These are phyloP conservation scores for Hirtodrosophila trivittata DNA, from an alignment of 2,888 invertebrate genomes.

Conservation along the genomic window DNA sequence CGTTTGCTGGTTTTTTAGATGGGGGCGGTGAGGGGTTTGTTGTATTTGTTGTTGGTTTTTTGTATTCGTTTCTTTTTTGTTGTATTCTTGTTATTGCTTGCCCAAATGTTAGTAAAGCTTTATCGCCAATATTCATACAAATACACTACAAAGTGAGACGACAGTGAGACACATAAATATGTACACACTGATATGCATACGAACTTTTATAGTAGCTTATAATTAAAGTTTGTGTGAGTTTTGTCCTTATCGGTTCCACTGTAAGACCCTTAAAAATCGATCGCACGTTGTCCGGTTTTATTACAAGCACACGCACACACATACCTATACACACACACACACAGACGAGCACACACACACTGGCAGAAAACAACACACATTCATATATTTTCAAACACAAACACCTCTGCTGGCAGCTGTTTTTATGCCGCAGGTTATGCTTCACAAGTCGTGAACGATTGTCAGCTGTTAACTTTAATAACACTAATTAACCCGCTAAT, in stretches of 20 bases:
- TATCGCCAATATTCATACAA: too few species aligned
- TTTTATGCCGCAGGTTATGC: conserved; percentile 54
- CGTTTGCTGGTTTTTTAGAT: neutral
- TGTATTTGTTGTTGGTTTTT: neutral
- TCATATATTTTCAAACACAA: conserved; percentile 24
- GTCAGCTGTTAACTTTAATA: conserved; percentile 41
- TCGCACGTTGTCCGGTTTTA: conserved; percentile 59
- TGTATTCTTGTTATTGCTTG: conserved; percentile 2
- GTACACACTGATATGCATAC: neutral
- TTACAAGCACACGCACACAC: conserved; percentile 44
- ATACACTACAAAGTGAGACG: too few species aligned
- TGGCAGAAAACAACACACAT: conserved; percentile 4
- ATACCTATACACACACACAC: conserved; percentile 9
- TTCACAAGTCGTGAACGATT: conserved; percentile 25
- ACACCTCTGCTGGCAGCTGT: conserved; percentile 49
- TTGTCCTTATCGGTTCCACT: conserved; percentile 25
- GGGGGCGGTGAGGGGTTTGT: too few species aligned
- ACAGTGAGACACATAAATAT: too few species aligned
- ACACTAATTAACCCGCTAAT: conserved; percentile 5
- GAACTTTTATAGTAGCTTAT: neutral
- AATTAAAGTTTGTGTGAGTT: neutral
- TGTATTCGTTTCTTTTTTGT: conserved; percentile 3
- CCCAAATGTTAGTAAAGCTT: too few species aligned
- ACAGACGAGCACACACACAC: conserved; percentile 28
- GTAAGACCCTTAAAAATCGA: conserved; percentile 66